Evolutionary conservation across 2,797 vertebrate species (phyloP).

Genomic region (Tragelaphus eurycerus): DNA sequence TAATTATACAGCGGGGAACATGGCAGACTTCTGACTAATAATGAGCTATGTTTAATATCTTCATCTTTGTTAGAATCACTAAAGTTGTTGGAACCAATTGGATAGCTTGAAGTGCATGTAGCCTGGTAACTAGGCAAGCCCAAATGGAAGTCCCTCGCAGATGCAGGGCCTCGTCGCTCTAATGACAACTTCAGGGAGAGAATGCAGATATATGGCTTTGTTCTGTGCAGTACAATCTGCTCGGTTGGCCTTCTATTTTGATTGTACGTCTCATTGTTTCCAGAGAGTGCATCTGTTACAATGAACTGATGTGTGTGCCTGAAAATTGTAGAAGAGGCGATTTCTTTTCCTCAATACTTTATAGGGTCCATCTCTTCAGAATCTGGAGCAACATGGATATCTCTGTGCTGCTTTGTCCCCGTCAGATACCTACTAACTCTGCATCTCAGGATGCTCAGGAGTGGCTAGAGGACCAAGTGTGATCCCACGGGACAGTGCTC

Average conservation of each 20-base stretch:
- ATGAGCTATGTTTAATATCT: conserved; percentile 68
- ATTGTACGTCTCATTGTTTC: conserved; percentile 11
- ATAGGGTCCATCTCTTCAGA: not conserved
- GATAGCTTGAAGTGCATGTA: conserved; percentile 51
- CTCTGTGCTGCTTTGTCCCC: not conserved
- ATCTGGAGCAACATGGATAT: not conserved
- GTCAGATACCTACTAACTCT: not conserved
- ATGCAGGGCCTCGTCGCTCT: conserved; percentile 11
- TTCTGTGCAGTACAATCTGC: conserved; percentile 25
- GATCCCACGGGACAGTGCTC: not conserved
- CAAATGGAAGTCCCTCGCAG: conserved; percentile 61
- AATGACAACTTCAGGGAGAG: conserved; percentile 54
- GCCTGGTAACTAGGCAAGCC: conserved; percentile 35
- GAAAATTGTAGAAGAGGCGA: not conserved
- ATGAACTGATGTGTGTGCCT: conserved; percentile 16
- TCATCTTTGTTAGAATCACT: conserved; percentile 74
- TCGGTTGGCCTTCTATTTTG: conserved; percentile 30
- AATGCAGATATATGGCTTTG: conserved; percentile 31
- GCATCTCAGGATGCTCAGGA: not conserved
- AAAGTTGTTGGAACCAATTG: conserved; percentile 66
- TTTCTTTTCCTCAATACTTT: not conserved
- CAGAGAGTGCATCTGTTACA: conserved; percentile 34
- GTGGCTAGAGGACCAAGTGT: not conserved
- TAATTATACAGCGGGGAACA: conserved; percentile 72
- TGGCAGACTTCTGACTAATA: conserved; percentile 75